Percentiles rank a stretch among this genome's conserved stretches.
phyloP scores from a whole-genome alignment of 2,797 vertebrate species.

The Gymnoscopelus braueri region DNA sequence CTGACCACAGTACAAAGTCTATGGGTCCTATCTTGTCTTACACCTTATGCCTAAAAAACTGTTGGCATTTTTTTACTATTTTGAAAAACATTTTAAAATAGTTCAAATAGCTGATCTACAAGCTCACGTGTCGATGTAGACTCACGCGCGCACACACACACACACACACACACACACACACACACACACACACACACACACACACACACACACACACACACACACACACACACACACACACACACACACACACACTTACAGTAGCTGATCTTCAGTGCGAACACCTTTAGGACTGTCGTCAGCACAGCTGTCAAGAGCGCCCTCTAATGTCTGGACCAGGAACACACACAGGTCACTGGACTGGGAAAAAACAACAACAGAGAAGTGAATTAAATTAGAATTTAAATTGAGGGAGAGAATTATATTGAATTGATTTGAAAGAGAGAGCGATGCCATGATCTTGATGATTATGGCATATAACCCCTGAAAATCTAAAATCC shows the following conservation, averaged over 20 bases:
- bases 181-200: conserved; percentile 5
- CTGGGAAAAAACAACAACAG: conserved; percentile 59
- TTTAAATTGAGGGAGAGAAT: not conserved
- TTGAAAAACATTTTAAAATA: no score
- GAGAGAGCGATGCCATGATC: no score
- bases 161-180: conserved; percentile 3
- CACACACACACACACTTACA: conserved; percentile 67
- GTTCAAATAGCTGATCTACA: no score
- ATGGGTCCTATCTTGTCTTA: no score
- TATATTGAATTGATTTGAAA: not conserved
- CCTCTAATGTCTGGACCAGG: conserved; percentile 82
- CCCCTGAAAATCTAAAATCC: no score
- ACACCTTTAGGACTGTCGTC: conserved; percentile 40
- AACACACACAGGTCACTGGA: conserved; percentile 81
- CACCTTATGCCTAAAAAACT: no score
- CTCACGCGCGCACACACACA: no score
- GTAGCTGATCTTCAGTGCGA: conserved; percentile 75
- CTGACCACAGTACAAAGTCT: no score
- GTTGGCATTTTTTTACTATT: no score
- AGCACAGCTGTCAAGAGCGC: conserved; percentile 64
- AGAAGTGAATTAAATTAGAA: not conserved
- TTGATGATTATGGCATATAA: no score
- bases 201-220: conserved; percentile 6
- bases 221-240: not conserved
- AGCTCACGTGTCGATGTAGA: no score